A percentile compares a stretch with the other conserved stretches of the same genome.
Conservation (phyloP, 2,888 invertebrate genomes). For the Hydrotaea cyrtoneurina region DNA sequence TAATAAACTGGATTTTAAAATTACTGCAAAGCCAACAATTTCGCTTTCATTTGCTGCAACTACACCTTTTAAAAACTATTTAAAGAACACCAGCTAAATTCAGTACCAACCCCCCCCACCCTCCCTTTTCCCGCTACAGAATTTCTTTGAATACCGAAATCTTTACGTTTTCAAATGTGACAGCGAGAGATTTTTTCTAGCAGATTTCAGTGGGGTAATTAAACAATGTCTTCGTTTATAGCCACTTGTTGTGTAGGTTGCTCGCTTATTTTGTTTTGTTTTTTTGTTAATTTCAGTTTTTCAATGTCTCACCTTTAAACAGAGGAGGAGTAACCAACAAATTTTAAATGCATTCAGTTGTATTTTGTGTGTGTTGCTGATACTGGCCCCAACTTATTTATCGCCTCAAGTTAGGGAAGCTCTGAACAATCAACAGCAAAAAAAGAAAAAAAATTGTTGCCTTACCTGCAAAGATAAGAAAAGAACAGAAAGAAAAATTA, state of each 20-base stretch:
- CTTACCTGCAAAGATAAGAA: slow-evolving; percentile 62
- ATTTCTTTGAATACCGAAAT: background rate
- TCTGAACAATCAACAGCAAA: slow-evolving; percentile 11
- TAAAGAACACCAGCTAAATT: slow-evolving; percentile 10
- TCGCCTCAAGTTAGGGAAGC: background rate
- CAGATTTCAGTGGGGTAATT: slow-evolving; percentile 22
- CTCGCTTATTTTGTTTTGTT: no score
- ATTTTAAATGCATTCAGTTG: slow-evolving; percentile 51
- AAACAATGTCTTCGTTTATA: slow-evolving; percentile 5
- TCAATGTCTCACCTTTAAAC: slow-evolving; percentile 41
- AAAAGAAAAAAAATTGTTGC: no score
- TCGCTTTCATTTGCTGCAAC: slow-evolving; percentile 37
- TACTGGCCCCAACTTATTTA: background rate
- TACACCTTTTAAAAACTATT: background rate
- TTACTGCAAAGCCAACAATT: slow-evolving; percentile 26
- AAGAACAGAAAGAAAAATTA: slow-evolving; percentile 50
- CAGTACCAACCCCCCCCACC: no score
- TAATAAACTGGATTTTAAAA: slow-evolving; percentile 37
- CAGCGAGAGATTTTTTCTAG: background rate
- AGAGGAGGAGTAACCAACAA: background rate
- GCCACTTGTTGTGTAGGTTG: slow-evolving; percentile 9
- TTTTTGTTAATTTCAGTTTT: background rate
- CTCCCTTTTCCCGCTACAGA: no score
- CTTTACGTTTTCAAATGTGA: slow-evolving; percentile 39
- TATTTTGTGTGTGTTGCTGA: background rate